phyloP scores from a whole-genome alignment of 2,797 vertebrate species.

The Coccyzus lansbergi region DNA sequence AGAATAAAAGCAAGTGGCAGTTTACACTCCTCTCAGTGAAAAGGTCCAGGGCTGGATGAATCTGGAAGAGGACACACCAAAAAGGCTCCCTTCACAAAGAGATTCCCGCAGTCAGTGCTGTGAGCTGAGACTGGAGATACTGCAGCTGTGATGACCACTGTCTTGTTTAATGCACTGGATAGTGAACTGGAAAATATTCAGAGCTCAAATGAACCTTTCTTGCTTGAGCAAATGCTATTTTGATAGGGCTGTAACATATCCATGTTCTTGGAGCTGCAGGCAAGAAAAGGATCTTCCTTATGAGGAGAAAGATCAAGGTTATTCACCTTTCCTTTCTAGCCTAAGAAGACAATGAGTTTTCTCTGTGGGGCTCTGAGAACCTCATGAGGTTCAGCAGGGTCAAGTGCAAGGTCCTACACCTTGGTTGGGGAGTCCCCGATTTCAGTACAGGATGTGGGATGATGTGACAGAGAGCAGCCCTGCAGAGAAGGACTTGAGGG shows the following conservation, averaged over 20 bases:
- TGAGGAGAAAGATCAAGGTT: not conserved
- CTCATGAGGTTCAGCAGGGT: no score
- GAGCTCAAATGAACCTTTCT: not conserved
- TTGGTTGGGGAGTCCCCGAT: no score
- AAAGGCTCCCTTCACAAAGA: not conserved
- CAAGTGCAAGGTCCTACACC: no score
- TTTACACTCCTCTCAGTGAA: not conserved
- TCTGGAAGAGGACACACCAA: not conserved
- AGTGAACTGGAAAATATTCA: not conserved
- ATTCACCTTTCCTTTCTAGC: not conserved
- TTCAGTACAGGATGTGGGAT: no score
- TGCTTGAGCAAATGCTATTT: not conserved
- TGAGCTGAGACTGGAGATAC: not conserved
- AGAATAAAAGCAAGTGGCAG: not conserved
- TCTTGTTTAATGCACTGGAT: not conserved
- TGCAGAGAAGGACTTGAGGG: no score
- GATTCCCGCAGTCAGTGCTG: not conserved
- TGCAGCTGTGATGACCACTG: not conserved
- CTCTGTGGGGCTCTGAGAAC: not conserved
- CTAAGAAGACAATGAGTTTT: not conserved
- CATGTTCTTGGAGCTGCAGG: not conserved
- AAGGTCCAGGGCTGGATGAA: rapidly evolving
- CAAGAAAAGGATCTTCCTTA: not conserved
- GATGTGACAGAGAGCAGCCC: no score
- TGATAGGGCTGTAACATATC: not conserved